Evolutionary conservation across 2,888 invertebrate species (phyloP), one percentile per base, ranked within the genome.

Genomic region (Osedax frankpressi): DNA sequence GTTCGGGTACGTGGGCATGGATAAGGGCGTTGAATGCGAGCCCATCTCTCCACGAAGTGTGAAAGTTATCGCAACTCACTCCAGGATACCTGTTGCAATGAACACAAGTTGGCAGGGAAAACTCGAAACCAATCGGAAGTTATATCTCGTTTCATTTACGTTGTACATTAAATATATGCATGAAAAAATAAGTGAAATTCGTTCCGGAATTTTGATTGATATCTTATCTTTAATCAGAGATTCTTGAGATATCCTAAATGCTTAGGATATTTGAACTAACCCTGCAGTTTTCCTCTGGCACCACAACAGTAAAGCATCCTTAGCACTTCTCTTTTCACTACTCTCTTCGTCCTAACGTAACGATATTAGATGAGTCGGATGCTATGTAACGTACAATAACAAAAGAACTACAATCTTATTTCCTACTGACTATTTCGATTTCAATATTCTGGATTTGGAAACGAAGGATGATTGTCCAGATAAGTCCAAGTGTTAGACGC

Each of bases 21-120:
- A 98, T 97, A 76, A 98, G 91, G 2, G 97, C 97, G 85, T 96
- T 97, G 88, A 98, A 98, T 63, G 94, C 98, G 78, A 98, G 88
- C 3, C 97, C 97, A 77, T 90, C 93, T 77, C 96, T 88, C 97
- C 97, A 98, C 59, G 94, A 94, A 80, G 90, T 91, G 79, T 85
- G 82, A 81, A 87, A 86, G 80, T 87, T 86, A 29, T 82, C 83
- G 71, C 87, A 84, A 75, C 86, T 81, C n/a, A 87, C 86, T 74
- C 82, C 82, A 63, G 81, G 81, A 77, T 85, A 85, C 19, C 84
- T 83, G 78, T 30, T n/a, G n/a, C n/a, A n/a, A n/a, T n/a, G n/a
- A n/a, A n/a, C n/a, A n/a, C n/a, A n/a, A n/a, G n/a, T n/a, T n/a
- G n/a, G n/a, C n/a, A n/a, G n/a, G n/a, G n/a, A n/a, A n/a, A n/a